Base-by-base conservation (phyloP, 2,797 vertebrate genomes). In the Podargus strigoides region DNA sequence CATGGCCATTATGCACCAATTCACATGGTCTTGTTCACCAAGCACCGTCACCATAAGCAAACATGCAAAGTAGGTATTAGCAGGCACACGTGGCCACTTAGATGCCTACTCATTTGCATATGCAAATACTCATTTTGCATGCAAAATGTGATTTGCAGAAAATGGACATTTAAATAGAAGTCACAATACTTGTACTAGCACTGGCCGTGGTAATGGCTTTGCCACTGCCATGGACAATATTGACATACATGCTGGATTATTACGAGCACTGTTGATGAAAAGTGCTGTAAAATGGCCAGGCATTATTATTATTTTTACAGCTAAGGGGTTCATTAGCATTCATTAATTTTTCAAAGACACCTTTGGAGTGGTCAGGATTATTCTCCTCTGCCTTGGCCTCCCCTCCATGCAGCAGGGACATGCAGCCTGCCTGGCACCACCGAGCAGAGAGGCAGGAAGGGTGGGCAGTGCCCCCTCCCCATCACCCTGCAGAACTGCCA, bases 81-180 rank as follows among this genome's bases (percentile, higher is more conserved):
- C 89, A 72, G 80, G 90, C 78, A 36, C 85, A 87, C 46, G 34
- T 42, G 87, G 87, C 72, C 92, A 89, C 91, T 89, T 92, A 87
- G 93, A 91, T 76, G 91, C 42, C 83, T 94, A 13, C 37, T 62
- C 50, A 81, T 97, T 91, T 97, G 91, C 94, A 96, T 92, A 94
- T 3, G 21, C 94, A 96, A 97, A 92, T 87, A 88, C 62, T 78
- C 50, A 27, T 85, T 95, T 79, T 75, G 89, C 76, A 91, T 92
- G 79, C 87, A 90, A 94, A 92, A 88, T n/a, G 34, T 37, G 76
- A 81, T 77, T 93, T 95, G 75, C 85, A 75, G 82, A 23, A 93
- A 85, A 75, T 6, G 62, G 91, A 78, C 90, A 83, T 90, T 79
- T 68, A 75, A 86, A 87, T 66, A 3, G 14, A 85, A 87, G 89